phyloP scores from a whole-genome alignment of 2,113 vertebrate species.

The Tachuris rubrigastra region DNA sequence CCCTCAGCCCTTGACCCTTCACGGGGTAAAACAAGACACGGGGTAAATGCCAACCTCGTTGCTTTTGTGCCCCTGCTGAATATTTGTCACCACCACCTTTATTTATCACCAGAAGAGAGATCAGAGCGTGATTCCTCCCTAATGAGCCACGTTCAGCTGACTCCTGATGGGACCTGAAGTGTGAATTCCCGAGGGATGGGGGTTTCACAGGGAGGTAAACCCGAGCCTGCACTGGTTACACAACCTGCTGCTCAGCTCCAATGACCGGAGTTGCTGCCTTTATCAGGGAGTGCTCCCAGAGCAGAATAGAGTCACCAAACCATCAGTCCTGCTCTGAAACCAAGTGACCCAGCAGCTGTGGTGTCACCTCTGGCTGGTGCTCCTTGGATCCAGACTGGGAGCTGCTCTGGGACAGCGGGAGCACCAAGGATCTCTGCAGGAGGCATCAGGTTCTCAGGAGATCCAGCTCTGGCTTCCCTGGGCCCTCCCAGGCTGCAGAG shows the following conservation, averaged over 20 bases:
- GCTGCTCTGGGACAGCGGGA: not conserved
- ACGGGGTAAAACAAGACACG: not conserved
- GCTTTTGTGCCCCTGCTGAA: not conserved
- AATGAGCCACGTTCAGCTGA: not conserved
- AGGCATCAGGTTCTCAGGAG: not conserved
- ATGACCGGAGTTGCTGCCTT: not conserved
- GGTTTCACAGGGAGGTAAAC: not conserved
- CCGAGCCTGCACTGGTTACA: fast-evolving
- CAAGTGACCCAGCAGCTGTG: not conserved
- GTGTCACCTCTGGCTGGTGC: not conserved
- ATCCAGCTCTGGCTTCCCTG: not conserved
- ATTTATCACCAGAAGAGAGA: not conserved
- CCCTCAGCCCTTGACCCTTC: not conserved
- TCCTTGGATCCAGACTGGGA: not conserved
- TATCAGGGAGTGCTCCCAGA: not conserved
- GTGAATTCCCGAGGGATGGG: not conserved
- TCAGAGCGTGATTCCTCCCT: not conserved
- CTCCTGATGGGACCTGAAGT: not conserved
- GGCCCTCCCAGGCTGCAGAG: not conserved
- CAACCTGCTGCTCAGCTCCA: too few species aligned
- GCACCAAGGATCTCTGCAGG: not conserved
- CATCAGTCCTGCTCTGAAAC: not conserved
- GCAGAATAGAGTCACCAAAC: not conserved
- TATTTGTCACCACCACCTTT: not conserved
- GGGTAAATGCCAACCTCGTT: not conserved